Evolutionary conservation across 1,140 invertebrate genomes (phyloP).

Genomic region (Littorina saxatilis): DNA sequence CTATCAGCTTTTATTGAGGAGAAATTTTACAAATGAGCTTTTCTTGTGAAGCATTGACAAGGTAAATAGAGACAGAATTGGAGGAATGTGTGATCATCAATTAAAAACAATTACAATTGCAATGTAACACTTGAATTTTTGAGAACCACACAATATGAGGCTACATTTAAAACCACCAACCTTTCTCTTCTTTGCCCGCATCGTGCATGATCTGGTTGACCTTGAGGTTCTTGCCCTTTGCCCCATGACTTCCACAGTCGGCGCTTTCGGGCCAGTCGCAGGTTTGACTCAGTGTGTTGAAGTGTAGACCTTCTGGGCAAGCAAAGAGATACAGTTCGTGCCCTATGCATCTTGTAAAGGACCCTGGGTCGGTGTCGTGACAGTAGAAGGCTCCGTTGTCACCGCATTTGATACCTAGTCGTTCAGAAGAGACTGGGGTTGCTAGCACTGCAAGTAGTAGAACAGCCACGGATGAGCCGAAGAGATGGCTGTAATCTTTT

Average conservation of each 20-base stretch:
- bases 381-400: slow-evolving; percentile 43
- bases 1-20: no score
- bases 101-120: no score
- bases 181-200: no score
- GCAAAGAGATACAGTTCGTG: slow-evolving; percentile 45
- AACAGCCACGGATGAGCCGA: background rate
- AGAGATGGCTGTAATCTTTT: background rate
- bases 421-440: background rate
- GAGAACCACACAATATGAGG: no score
- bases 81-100: no score
- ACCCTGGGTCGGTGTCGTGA: slow-evolving; percentile 36
- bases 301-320: slow-evolving; percentile 48
- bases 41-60: no score
- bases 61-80: no score
- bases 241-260: slow-evolving; percentile 39
- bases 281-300: slow-evolving; percentile 50
- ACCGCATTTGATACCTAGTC: slow-evolving; percentile 29
- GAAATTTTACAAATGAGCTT: no score
- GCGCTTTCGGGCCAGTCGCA: slow-evolving; percentile 57
- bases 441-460: background rate
- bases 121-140: no score
- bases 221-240: background rate
- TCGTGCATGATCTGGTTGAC: no score
- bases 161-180: no score
- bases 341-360: slow-evolving; percentile 45